phyloP scores from a whole-genome alignment of 2,113 vertebrate genomes.

The Percopsis transmontana region DNA sequence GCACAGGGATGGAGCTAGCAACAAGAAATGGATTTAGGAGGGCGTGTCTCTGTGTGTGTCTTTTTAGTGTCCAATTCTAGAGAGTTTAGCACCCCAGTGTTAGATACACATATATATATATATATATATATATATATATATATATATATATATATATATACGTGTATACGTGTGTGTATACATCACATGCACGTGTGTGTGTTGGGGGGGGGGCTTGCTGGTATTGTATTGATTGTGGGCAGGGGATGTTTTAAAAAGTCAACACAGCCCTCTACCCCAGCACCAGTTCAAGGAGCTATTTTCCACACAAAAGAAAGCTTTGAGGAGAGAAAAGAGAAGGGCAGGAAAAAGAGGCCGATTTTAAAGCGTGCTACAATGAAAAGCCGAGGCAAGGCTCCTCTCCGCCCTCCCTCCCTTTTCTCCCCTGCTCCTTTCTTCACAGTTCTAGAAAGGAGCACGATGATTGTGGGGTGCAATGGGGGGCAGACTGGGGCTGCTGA shows the following conservation, averaged over 20 bases:
- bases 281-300: slow-evolving; percentile 74
- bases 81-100: too few relatives aligned
- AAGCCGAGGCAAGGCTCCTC: slow-evolving; percentile 67
- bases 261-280: slow-evolving; percentile 54
- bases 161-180: slow-evolving; percentile 3
- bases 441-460: slow-evolving; percentile 83
- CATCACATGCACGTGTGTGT: slow-evolving; percentile 4
- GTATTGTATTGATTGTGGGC: slow-evolving; percentile 51
- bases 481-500: slow-evolving; percentile 80
- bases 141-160: neutral
- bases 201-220: neutral
- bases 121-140: neutral
- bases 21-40: neutral
- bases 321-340: slow-evolving; percentile 66
- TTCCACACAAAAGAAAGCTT: slow-evolving; percentile 74
- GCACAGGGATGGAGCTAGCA: neutral
- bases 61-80: neutral
- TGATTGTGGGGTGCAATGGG: slow-evolving; percentile 89
- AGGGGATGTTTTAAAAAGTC: slow-evolving; percentile 55
- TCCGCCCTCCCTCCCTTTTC: slow-evolving; percentile 56
- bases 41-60: neutral
- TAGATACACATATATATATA: too few relatives aligned
- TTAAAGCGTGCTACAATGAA: slow-evolving; percentile 74
- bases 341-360: slow-evolving; percentile 70
- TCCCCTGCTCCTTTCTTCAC: slow-evolving; percentile 68